A percentile compares a stretch with the other conserved stretches of the same genome.
These are phyloP conservation scores for Cirrhinus molitorella DNA, from an alignment of 2,797 vertebrate genomes.

Conservation along the genomic window DNA sequence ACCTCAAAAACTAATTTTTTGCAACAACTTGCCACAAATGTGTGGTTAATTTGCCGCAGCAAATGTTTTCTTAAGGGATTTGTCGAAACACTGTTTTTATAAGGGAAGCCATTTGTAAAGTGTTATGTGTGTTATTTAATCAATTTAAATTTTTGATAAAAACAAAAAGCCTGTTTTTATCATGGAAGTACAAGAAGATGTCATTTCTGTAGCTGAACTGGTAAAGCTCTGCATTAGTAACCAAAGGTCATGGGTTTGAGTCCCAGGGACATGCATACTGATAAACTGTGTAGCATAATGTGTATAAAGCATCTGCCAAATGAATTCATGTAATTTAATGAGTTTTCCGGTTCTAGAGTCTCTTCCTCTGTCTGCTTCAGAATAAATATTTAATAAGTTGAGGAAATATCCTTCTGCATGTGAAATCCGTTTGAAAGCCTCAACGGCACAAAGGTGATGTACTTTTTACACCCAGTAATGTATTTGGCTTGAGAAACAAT, in stretches of 20 bases:
- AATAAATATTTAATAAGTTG: conserved; percentile 51
- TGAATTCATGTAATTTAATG: conserved; percentile 3
- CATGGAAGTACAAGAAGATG: neutral
- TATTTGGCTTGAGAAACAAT: conserved; percentile 59
- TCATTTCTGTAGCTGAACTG: neutral
- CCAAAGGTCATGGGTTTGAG: neutral
- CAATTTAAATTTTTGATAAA: neutral
- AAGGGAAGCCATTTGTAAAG: neutral
- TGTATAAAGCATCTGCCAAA: neutral
- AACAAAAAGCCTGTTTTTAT: neutral
- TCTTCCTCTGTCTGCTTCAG: conserved; percentile 22
- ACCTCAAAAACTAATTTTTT: neutral
- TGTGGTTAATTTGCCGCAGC: neutral
- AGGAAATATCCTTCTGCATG: conserved; percentile 43
- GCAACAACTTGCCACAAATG: neutral
- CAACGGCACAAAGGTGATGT: conserved; percentile 43
- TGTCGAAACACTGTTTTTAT: neutral
- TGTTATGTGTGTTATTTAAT: neutral
- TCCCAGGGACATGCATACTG: neutral
- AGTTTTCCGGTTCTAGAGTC: conserved; percentile 14
- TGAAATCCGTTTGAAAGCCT: conserved; percentile 26
- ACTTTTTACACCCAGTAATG: conserved; percentile 42
- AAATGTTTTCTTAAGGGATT: neutral
- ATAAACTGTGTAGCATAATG: neutral
- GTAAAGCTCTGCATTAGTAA: neutral